These are phyloP conservation scores for Pheucticus melanocephalus DNA, from an alignment of 2,113 vertebrate genomes.

Conservation along the genomic window DNA sequence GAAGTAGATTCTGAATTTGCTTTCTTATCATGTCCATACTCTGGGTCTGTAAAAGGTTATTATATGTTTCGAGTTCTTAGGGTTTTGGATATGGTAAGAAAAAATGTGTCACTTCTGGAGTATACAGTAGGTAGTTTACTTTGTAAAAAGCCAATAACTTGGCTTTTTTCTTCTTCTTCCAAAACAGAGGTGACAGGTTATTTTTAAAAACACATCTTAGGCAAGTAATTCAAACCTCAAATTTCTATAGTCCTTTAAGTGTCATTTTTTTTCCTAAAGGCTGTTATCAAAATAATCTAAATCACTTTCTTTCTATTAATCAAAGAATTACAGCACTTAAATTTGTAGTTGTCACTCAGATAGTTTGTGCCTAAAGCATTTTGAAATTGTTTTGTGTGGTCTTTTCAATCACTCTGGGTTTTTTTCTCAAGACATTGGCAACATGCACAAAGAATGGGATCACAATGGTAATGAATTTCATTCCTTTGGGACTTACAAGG, in stretches of 20 bases:
- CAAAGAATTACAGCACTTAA: constrained; percentile 75
- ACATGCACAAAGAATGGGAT: constrained; percentile 60
- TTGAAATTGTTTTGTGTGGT: constrained; percentile 77
- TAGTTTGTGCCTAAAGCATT: constrained; percentile 72
- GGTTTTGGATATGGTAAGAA: constrained; percentile 9
- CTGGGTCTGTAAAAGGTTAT: neutral
- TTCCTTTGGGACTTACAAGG: constrained; percentile 56
- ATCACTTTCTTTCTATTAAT: constrained; percentile 74
- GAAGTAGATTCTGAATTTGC: constrained; percentile 7
- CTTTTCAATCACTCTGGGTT: constrained; percentile 68
- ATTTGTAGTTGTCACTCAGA: constrained; percentile 76
- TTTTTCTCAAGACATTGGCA: constrained; percentile 62
- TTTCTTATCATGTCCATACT: neutral
- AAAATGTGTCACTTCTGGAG: constrained; percentile 38
- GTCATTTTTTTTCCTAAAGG: constrained; percentile 67
- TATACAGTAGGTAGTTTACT: constrained; percentile 36
- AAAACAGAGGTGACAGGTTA: constrained; percentile 60
- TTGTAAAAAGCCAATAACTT: constrained; percentile 46
- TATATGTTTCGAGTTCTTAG: neutral
- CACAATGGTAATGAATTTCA: constrained; percentile 54
- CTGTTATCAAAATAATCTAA: constrained; percentile 74
- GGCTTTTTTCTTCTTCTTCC: constrained; percentile 18
- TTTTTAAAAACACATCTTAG: constrained; percentile 66
- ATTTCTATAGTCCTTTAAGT: constrained; percentile 63
- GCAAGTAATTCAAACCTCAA: constrained; percentile 51